Percentiles rank a stretch among this genome's conserved stretches.
phyloP scores from a whole-genome alignment of 2,113 vertebrate genomes.

The Rhinoderma darwinii region DNA sequence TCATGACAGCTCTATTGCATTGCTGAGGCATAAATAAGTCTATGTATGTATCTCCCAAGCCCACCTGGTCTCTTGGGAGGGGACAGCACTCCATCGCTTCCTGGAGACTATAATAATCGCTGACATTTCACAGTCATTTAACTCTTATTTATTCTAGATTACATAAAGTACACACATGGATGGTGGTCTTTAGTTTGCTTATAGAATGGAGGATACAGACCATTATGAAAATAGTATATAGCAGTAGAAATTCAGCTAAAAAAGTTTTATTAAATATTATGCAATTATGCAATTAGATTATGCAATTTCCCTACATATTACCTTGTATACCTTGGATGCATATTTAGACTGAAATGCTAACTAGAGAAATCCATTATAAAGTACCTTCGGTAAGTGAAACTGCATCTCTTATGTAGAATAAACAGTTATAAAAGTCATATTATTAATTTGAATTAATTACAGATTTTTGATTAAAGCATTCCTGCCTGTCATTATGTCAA shows the following conservation, averaged over 20 bases:
- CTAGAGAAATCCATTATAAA: neutral
- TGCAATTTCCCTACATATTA: neutral
- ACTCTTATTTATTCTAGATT: neutral
- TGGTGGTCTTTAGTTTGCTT: neutral
- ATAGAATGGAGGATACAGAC: neutral
- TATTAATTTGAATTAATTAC: slow-evolving; percentile 55
- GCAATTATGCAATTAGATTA: neutral
- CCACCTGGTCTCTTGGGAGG: too few relatives aligned
- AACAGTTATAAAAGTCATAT: slow-evolving; percentile 8
- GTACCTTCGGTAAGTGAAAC: neutral
- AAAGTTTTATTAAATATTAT: too few relatives aligned
- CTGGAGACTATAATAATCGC: neutral
- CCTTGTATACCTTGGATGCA: neutral
- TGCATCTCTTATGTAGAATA: neutral
- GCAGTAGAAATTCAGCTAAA: neutral
- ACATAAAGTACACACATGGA: too few relatives aligned
- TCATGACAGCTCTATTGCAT: too few relatives aligned
- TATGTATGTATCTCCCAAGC: too few relatives aligned
- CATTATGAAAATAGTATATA: neutral
- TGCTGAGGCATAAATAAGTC: too few relatives aligned
- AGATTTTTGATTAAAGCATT: slow-evolving; percentile 54
- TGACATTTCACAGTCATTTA: neutral
- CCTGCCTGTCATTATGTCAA: slow-evolving; percentile 56
- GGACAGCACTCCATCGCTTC: neutral
- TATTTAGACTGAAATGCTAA: neutral